Conservation (phyloP, 2,113 vertebrate species). For the Brienomyrus longianalis region DNA sequence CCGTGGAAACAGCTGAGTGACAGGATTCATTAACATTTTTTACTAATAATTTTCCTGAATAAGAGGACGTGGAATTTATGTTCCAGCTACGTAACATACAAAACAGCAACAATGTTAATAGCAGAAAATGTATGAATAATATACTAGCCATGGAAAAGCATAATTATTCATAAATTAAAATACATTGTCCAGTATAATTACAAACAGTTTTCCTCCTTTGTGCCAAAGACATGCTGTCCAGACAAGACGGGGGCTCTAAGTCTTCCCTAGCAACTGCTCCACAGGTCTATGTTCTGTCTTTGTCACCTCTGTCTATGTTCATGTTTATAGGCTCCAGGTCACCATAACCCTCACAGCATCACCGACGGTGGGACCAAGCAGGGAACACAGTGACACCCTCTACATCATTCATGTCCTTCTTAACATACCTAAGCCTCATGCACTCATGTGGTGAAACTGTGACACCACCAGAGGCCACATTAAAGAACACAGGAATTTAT, state of each 20-base stretch:
- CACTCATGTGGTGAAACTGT: not conserved
- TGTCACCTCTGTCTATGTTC: not conserved
- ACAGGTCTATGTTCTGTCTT: not conserved
- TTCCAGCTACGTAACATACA: not conserved
- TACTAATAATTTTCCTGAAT: not conserved
- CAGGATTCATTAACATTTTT: slow-evolving; percentile 2
- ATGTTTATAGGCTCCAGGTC: not conserved
- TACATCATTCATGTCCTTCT: not conserved
- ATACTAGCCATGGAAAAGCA: not conserved
- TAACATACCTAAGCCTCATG: not conserved
- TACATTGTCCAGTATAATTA: not conserved
- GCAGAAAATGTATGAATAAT: slow-evolving; percentile 4
- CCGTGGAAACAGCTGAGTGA: not conserved
- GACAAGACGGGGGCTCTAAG: not conserved
- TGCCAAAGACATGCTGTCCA: not conserved
- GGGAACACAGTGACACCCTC: not conserved
- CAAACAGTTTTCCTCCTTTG: not conserved
- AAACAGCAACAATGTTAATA: slow-evolving; percentile 5
- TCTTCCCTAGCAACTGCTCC: not conserved
- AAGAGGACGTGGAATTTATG: not conserved
- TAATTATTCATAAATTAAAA: not conserved
- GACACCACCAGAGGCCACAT: not conserved
- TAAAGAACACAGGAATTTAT: not conserved
- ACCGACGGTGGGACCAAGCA: not conserved
- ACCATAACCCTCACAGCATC: not conserved